Base-by-base conservation (phyloP, 2,797 vertebrate species). In the Cheirogaleus major region DNA sequence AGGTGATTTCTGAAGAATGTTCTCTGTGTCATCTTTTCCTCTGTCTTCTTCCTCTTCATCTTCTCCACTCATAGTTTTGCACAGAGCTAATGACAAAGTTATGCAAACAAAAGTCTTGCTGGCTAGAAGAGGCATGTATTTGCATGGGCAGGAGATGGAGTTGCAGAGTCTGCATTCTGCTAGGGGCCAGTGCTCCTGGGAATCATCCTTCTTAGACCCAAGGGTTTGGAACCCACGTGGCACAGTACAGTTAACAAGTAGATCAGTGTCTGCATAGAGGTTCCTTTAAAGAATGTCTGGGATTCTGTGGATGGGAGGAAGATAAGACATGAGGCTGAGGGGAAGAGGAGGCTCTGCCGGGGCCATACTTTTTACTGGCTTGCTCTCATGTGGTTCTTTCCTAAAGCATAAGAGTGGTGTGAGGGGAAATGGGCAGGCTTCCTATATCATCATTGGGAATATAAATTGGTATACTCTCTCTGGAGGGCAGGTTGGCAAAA, bases 1-100 rank as follows among this genome's bases (percentile, higher is more conserved):
- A 95, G 70, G 43, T 93, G 75, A 83, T 65, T 85, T 89, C 63
- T 93, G 91, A 97, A 96, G 83, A 93, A 93, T 95, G 93, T 93
- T 87, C n/a, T 57, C 73, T 55, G 9, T 92, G 70, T 93, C 80
- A 69, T 70, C 22, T 4, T 70, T 63, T 25, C 43, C 69, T 83
- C 61, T 61, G 20, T 57, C 57, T 41, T 94, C 75, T 57, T 95
- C 63, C 50, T 80, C 92, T 89, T 88, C 80, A 7, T 93, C 70
- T 91, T 90, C 89, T 65, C 80, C 23, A 38, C 86, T 96, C 69
- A 57, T 11, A 79, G 69, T 84, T 92, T 72, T 79, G 45, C 23
- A 43, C 17, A 70, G 59, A 89, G 78, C 83, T 96, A 87, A 95
- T 92, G 89, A 92, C 89, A 92, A 93, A 95, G 48, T 93, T 95